phyloP scores from a whole-genome alignment of 2,888 invertebrate species.

The Phymatocera aterrima region DNA sequence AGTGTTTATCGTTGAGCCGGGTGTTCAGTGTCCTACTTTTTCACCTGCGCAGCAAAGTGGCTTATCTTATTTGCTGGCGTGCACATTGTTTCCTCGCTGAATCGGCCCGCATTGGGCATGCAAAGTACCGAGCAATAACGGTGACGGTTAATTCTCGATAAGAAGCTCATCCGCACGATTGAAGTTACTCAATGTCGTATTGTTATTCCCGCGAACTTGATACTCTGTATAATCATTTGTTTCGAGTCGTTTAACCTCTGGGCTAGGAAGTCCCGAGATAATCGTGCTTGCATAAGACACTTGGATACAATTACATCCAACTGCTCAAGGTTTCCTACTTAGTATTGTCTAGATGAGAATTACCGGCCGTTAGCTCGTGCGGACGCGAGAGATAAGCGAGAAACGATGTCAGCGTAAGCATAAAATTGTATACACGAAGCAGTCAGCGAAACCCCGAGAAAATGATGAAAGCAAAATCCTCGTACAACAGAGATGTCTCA shows the following conservation, averaged over 20 bases:
- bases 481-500: neutral
- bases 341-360: conserved; percentile 25
- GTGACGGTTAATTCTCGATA: conserved; percentile 7
- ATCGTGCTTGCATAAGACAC: conserved; percentile 25
- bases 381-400: conserved; percentile 9
- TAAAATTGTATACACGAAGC: neutral
- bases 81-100: conserved; percentile 2
- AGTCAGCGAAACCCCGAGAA: conserved; percentile 6
- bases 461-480: neutral
- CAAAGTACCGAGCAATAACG: conserved; percentile 17
- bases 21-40: conserved; percentile 44
- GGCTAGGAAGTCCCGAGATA: conserved; percentile 2
- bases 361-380: conserved; percentile 13
- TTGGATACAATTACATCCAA: conserved; percentile 8
- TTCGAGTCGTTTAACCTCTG: conserved; percentile 6
- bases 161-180: conserved; percentile 18
- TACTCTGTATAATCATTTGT: conserved; percentile 17
- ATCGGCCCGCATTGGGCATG: conserved; percentile 28
- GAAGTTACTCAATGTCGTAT: conserved; percentile 6
- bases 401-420: neutral
- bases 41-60: conserved; percentile 32
- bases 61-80: conserved; percentile 31
- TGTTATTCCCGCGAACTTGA: conserved; percentile 36
- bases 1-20: conserved; percentile 22
- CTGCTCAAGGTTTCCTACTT: conserved; percentile 4